Evolutionary conservation across 2,888 invertebrate genomes (phyloP), one percentile per base, ranked within the genome.

Genomic region (Pogonocherus hispidulus): DNA sequence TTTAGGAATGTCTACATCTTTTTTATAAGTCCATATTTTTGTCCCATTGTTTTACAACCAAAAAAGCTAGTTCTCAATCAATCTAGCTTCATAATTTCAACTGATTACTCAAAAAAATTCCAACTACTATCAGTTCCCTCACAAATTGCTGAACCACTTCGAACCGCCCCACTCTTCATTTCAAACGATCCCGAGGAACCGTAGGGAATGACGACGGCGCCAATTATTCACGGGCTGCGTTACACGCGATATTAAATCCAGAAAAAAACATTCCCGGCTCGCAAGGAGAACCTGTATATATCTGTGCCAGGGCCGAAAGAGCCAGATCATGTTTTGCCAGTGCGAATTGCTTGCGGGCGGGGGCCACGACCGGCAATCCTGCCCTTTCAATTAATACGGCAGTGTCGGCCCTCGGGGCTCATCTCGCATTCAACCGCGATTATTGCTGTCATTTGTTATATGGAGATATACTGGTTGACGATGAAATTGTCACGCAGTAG

Each of bases 271-370:
- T 35, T 22, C 51, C 62, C 27, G n/a, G 20, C 19, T 16, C 8
- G 57, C 57, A 57, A 37, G 52, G n/a, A n/a, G 55, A 66, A 63
- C 66, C 66, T 57, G 55, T 59, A n/a, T n/a, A 27, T 3, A 77
- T 78, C 76, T 74, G 71, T 74, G 75, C 78, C 80, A 79, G 75
- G 79, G 81, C 81, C 81, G 79, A 82, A 82, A 89, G 89, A 88
- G 89, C 88, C 87, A 87, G 88, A 89, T 89, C 89, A 88, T 89
- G 89, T 85, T 84, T 83, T 89, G 88, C 87, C 87, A 83, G 87
- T 88, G 88, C 89, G 89, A 90, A 90, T 90, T 89, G 89, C 89
- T 74, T 71, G 67, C 87, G 88, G 87, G 87, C 86, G 79, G 76
- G 75, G 82, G 82, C 81, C 59, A 67, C 57, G 59, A 77, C 78